phyloP scores from a whole-genome alignment of 2,797 vertebrate species.

The Propithecus perrieri region DNA sequence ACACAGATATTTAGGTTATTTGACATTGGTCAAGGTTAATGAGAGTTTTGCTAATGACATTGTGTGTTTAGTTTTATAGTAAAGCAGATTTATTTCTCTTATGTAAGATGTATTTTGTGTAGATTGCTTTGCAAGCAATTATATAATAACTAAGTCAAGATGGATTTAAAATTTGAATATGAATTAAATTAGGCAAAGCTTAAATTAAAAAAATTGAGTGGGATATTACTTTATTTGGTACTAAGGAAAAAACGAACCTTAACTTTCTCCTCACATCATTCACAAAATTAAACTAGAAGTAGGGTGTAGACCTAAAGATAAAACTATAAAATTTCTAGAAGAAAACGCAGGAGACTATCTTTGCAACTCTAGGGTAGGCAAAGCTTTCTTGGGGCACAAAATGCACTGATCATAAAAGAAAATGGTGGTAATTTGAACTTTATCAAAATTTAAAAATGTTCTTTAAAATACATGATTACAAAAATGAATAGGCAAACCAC shows the following conservation, averaged over 20 bases:
- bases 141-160: slow-evolving; percentile 2
- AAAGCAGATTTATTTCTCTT: background rate
- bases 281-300: slow-evolving; percentile 37
- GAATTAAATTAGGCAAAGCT: slow-evolving; percentile 19
- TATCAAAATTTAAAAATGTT: slow-evolving; percentile 48
- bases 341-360: background rate
- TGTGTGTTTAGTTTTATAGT: slow-evolving; percentile 46
- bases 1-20: slow-evolving; percentile 26
- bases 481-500: slow-evolving; percentile 6
- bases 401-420: background rate
- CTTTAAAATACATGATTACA: slow-evolving; percentile 4
- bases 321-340: slow-evolving; percentile 18
- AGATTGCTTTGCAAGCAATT: slow-evolving; percentile 42
- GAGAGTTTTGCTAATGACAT: background rate
- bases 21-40: slow-evolving; percentile 22
- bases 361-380: background rate
- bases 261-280: background rate
- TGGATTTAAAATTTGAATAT: slow-evolving; percentile 62
- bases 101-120: slow-evolving; percentile 41
- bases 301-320: background rate
- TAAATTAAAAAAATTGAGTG: slow-evolving; percentile 54
- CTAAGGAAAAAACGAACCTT: background rate
- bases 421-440: slow-evolving; percentile 16
- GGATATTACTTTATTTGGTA: slow-evolving; percentile 33
- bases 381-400: slow-evolving; percentile 6